Base-by-base conservation (phyloP, 2,888 invertebrate species). In the Allophyes oxyacanthae region DNA sequence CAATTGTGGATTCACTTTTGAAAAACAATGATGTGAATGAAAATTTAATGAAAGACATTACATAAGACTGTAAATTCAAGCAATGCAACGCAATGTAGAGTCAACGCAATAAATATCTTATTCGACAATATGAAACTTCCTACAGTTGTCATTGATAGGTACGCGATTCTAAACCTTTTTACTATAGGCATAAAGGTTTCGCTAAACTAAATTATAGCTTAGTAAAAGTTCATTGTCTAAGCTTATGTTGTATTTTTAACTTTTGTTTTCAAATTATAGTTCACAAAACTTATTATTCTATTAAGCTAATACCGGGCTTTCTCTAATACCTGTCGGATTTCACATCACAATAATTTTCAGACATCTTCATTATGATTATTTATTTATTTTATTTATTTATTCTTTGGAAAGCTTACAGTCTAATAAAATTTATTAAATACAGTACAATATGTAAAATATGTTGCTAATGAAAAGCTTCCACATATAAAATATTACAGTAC, bases 11-110 rank as follows among this genome's bases (percentile, higher is more conserved):
- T 53, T 13, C 7, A 50, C 36, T 10, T 20, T 8, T 15, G 6
- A 28, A 52, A 40, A 7, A 66, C 48, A 58, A 66, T 42, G 51
- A 66, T 52, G 65, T 25, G 51, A 72, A 66, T 38, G 6, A 25
- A 32, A 72, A 66, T 38, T 6, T 15, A 32, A 34, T 20, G 8
- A 36, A 15, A 15, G 6, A 14, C 5, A 13, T 41, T 34, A 62
- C 7, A 14, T 63, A 20, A 32, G 0, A 34, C 20, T 50, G 13
- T 30, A 38, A 37, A 32, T 30, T 15, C 0, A 7, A n/a, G 13
- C 26, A 34, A 42, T 15, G 13, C 10, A 37, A 25, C 36, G 0
- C 13, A 7, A 15, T 9, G 10, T 11, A 10, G 10, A 36, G 15
- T 15, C 25, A 41, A 32, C 10, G 14, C 9, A 26, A 46, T 26